Percentiles rank a stretch among this genome's conserved stretches.
Evolutionary conservation across 2,797 vertebrate species (phyloP).

Genomic region (Oreochromis mossambicus): DNA sequence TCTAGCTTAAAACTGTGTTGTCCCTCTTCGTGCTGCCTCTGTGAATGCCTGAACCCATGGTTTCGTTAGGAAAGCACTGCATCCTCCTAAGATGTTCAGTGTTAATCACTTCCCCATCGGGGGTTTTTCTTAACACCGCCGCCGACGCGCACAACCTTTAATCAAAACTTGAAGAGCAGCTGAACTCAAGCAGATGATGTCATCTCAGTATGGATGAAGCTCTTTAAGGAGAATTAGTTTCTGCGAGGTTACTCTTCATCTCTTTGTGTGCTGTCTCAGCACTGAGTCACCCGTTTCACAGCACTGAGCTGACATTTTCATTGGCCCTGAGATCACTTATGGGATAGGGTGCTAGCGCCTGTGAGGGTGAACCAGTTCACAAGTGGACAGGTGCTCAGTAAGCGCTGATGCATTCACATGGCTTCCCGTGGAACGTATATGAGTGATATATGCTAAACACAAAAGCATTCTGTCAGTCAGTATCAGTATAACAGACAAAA

Average conservation of each 20-base stretch:
- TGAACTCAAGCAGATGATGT: constrained; percentile 26
- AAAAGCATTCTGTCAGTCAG: constrained; percentile 26
- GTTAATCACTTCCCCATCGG: not conserved
- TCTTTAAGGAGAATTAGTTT: not conserved
- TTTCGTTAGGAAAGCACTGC: not conserved
- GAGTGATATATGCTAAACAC: constrained; percentile 21
- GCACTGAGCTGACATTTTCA: constrained; percentile 62
- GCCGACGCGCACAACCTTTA: not conserved
- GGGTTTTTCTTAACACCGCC: accelerated
- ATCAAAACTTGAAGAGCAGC: constrained; percentile 36
- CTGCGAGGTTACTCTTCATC: constrained; percentile 10
- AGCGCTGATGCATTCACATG: constrained; percentile 37
- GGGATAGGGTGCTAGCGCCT: constrained; percentile 56
- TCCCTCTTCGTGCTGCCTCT: not conserved
- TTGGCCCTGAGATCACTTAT: constrained; percentile 52
- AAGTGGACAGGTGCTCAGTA: constrained; percentile 39
- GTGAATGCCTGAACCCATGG: not conserved
- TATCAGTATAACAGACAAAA: not conserved
- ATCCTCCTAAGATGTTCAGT: not conserved
- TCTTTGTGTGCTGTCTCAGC: constrained; percentile 53
- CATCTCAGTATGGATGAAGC: constrained; percentile 2
- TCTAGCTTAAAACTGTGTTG: no score
- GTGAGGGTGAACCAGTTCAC: constrained; percentile 26
- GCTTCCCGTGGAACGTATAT: constrained; percentile 38
- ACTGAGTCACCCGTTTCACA: constrained; percentile 59